Conservation (phyloP, 2,888 invertebrate species). For the Pterobdella sp. region DNA sequence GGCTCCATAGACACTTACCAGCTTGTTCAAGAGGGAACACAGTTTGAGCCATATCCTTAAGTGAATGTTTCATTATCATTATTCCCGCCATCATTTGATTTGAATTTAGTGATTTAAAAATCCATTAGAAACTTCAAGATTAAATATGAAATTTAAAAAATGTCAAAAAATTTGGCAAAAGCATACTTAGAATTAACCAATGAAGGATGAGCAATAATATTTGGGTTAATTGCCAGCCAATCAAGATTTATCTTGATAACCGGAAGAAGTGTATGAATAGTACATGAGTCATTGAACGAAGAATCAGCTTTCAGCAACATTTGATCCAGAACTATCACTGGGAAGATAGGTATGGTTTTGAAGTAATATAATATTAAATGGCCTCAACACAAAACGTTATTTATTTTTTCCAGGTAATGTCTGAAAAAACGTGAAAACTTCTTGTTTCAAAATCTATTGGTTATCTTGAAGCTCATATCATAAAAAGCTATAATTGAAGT, state of each 20-base stretch:
- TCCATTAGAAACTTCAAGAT: not conserved
- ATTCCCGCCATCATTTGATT: not conserved
- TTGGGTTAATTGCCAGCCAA: not conserved
- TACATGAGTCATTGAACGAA: not conserved
- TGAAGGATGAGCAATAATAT: not conserved
- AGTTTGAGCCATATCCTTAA: not conserved
- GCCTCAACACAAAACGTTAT: no score
- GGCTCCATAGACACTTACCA: not conserved
- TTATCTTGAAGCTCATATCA: no score
- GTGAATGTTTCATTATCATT: not conserved
- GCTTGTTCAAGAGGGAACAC: constrained; percentile 8
- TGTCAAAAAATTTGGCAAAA: not conserved
- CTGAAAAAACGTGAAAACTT: no score
- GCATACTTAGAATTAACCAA: not conserved
- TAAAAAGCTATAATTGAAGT: no score
- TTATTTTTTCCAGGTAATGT: no score
- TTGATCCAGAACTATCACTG: not conserved
- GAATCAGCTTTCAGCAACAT: not conserved
- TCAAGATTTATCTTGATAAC: not conserved
- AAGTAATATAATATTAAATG: no score
- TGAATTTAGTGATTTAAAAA: not conserved
- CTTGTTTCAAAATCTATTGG: no score
- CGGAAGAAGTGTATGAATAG: not conserved
- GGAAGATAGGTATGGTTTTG: no score
- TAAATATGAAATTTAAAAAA: not conserved